phyloP scores from a whole-genome alignment of 2,888 invertebrate species.

The Marasmarcha lunaedactyla region DNA sequence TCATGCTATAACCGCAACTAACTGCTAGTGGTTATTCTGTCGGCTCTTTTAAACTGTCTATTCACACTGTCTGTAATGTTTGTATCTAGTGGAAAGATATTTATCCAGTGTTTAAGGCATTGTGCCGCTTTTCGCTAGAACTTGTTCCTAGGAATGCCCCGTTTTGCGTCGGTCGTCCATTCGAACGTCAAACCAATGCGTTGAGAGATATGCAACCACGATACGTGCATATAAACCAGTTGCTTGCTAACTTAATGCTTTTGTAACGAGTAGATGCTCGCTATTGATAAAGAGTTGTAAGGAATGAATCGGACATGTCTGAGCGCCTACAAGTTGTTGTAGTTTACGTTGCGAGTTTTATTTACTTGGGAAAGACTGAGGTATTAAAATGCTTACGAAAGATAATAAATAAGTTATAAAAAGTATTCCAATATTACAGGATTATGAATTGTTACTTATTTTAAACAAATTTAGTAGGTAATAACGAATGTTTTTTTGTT shows the following conservation, averaged over 20 bases:
- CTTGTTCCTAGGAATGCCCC: constrained; percentile 51
- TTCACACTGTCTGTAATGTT: neutral
- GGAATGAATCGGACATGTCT: neutral
- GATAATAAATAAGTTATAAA: too few relatives aligned
- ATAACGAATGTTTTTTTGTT: too few relatives aligned
- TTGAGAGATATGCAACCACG: neutral
- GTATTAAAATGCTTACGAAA: too few relatives aligned
- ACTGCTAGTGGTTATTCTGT: neutral
- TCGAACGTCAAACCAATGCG: constrained; percentile 7
- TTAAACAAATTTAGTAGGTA: too few relatives aligned
- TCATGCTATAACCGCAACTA: neutral
- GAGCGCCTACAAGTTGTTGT: too few relatives aligned
- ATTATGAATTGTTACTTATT: too few relatives aligned
- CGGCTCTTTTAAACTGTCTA: neutral
- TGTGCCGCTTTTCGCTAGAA: constrained; percentile 30
- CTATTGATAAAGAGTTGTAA: neutral
- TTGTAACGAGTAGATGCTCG: neutral
- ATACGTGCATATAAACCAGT: constrained; percentile 21
- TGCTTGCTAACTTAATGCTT: constrained; percentile 13
- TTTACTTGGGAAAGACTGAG: too few relatives aligned
- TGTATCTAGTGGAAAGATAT: neutral
- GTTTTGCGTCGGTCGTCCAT: constrained; percentile 15
- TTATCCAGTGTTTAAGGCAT: neutral
- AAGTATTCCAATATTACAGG: too few relatives aligned
- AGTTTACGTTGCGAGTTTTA: too few relatives aligned